A percentile compares a stretch with the other conserved stretches of the same genome.
Conservation (phyloP, 2,113 vertebrate species). For the Hyla sarda region DNA sequence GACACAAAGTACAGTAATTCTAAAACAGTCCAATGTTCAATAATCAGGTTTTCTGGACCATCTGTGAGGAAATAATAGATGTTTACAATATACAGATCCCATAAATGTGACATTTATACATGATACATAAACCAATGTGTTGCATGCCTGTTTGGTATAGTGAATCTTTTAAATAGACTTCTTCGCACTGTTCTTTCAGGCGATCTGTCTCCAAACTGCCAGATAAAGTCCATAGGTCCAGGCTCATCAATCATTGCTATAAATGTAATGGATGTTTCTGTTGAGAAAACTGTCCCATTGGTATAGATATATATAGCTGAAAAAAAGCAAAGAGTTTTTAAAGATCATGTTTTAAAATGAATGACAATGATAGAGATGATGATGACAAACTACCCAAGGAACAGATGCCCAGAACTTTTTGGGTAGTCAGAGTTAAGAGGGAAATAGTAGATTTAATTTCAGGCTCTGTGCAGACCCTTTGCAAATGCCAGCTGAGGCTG, state of each 20-base stretch:
- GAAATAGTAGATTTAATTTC: too few relatives aligned
- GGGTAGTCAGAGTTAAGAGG: too few relatives aligned
- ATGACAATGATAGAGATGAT: too few relatives aligned
- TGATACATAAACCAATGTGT: not conserved
- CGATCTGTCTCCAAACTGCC: slow-evolving; percentile 77
- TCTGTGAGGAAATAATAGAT: too few relatives aligned
- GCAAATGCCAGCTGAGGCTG: too few relatives aligned
- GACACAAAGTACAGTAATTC: too few relatives aligned
- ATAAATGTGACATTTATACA: not conserved
- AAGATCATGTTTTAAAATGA: not conserved
- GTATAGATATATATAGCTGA: slow-evolving; percentile 72
- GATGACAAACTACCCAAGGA: too few relatives aligned
- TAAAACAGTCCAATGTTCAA: too few relatives aligned
- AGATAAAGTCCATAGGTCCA: slow-evolving; percentile 70
- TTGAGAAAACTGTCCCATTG: slow-evolving; percentile 71
- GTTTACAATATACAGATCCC: too few relatives aligned
- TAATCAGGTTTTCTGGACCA: too few relatives aligned
- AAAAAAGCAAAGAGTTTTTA: not conserved
- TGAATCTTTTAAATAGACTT: slow-evolving; percentile 69
- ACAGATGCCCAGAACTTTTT: too few relatives aligned
- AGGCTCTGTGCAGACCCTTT: too few relatives aligned
- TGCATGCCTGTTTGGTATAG: slow-evolving; percentile 71
- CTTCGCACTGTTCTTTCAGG: slow-evolving; percentile 68
- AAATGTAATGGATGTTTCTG: slow-evolving; percentile 72
- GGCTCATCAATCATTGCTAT: slow-evolving; percentile 66